phyloP scores from a whole-genome alignment of 2,113 vertebrate genomes.

The Cathartes aura region DNA sequence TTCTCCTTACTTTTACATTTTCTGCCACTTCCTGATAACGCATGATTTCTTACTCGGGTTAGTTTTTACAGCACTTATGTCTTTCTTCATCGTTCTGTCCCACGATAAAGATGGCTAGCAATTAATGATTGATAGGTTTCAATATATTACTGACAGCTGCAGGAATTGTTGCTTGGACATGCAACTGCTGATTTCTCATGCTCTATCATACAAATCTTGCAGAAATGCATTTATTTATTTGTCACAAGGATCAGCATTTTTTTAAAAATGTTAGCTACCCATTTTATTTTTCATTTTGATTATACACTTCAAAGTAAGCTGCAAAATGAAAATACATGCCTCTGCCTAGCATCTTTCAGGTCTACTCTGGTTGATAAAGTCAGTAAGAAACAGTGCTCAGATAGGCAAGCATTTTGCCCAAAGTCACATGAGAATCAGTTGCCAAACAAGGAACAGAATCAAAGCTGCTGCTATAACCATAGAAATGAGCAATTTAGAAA shows the following conservation, averaged over 20 bases:
- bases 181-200: neutral
- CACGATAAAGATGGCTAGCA: neutral
- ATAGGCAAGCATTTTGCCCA: neutral
- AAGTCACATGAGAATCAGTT: neutral
- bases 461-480: neutral
- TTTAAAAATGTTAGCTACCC: neutral
- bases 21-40: neutral
- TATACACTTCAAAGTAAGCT: neutral
- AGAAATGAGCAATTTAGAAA: neutral
- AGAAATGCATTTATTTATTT: neutral
- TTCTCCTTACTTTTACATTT: neutral
- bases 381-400: neutral
- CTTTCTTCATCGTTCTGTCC: neutral
- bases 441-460: neutral
- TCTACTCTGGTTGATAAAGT: neutral
- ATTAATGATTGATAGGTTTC: neutral
- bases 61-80: neutral
- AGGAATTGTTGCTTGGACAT: neutral
- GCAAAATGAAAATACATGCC: neutral
- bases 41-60: neutral
- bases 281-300: neutral
- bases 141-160: neutral
- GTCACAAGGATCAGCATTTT: neutral
- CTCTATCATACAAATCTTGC: neutral
- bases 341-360: neutral